Percentiles rank a stretch among this genome's conserved stretches.
phyloP scores from a whole-genome alignment of 2,797 vertebrate species.

The Bovichtus variegatus region DNA sequence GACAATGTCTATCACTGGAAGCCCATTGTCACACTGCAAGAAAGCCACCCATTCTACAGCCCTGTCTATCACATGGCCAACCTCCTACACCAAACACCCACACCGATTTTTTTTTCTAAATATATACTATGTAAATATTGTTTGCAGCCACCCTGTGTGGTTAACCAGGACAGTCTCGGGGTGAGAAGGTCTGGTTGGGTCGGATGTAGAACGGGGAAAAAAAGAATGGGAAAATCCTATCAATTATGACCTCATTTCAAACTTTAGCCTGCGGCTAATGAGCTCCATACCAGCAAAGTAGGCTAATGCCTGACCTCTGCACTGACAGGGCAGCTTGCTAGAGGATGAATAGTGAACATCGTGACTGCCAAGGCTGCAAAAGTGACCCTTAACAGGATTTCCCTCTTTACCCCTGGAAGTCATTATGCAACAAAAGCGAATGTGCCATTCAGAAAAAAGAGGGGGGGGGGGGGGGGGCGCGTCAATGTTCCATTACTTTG shows the following conservation, averaged over 20 bases:
- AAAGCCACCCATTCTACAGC: slow-evolving; percentile 31
- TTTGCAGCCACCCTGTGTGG: slow-evolving; percentile 5
- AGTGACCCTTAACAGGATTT: slow-evolving; percentile 44
- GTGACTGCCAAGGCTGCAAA: slow-evolving; percentile 38
- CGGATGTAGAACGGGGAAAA: slow-evolving; percentile 13
- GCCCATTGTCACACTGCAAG: slow-evolving; percentile 33
- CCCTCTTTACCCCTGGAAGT: slow-evolving; percentile 26
- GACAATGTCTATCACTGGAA: slow-evolving; percentile 1
- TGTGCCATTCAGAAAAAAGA: slow-evolving; percentile 14
- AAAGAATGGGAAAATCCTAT: slow-evolving; percentile 63
- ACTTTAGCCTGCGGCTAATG: slow-evolving; percentile 68
- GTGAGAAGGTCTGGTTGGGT: slow-evolving; percentile 29
- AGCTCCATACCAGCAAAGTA: slow-evolving; percentile 71
- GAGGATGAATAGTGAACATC: slow-evolving; percentile 45
- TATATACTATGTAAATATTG: slow-evolving; percentile 17
- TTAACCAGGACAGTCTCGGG: slow-evolving; percentile 38
- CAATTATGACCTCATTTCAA: slow-evolving; percentile 77
- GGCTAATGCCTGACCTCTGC: slow-evolving; percentile 79
- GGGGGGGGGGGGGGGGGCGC: not conserved
- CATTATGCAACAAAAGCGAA: slow-evolving; percentile 41
- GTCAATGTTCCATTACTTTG: not conserved
- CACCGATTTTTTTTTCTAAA: slow-evolving; percentile 5
- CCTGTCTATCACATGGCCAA: slow-evolving; percentile 10
- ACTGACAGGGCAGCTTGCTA: slow-evolving; percentile 37
- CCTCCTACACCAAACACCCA: slow-evolving; percentile 32